Base-by-base conservation (phyloP, 1,140 invertebrate genomes). In the Cephus cinctus region DNA sequence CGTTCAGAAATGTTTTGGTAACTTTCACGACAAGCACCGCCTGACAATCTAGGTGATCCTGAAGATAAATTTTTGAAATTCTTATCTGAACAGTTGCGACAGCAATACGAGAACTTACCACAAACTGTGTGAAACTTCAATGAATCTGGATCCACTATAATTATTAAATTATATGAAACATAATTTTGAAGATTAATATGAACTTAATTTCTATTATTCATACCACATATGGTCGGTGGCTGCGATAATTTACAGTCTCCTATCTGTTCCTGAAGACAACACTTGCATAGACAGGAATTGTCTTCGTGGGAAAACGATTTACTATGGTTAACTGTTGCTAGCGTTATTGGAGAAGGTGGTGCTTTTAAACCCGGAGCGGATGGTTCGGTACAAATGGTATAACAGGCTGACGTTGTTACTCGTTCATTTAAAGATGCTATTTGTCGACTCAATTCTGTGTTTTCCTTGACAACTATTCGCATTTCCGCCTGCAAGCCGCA, bases 401-500 rank as follows among this genome's bases (percentile, higher is more conserved):
- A n/a, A 44, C 52, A 62, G 44, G 43, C 47, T 15, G 51, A 39
- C 19, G 40, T 54, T 16, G 35, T 52, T 22, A 57, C 45, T 38
- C 57, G 54, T 31, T 66, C 44, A 50, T 58, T 64, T 16, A 71
- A 43, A 25, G 38, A 52, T 9, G 48, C 41, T 5, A 74, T 27
- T 27, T 65, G 57, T 3, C 52, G 50, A 15, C 27, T 64, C 32
- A 74, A 52, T 38, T 71, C 62, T 8, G 30, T 46, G 51, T 76
- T 76, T 27, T 75, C 69, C 41, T 67, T 66, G 11, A 64, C 52
- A 4, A 73, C 43, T 46, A 68, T 58, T 50, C 66, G 57, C 63
- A 75, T 66, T 57, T 80, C 78, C 52, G 65, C 60, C 47, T 80
- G 76, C 14, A 81, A 55, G 6, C 66, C 67, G 44, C 65, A 67